phyloP scores from a whole-genome alignment of 2,888 invertebrate genomes.

The Lymantria dispar region DNA sequence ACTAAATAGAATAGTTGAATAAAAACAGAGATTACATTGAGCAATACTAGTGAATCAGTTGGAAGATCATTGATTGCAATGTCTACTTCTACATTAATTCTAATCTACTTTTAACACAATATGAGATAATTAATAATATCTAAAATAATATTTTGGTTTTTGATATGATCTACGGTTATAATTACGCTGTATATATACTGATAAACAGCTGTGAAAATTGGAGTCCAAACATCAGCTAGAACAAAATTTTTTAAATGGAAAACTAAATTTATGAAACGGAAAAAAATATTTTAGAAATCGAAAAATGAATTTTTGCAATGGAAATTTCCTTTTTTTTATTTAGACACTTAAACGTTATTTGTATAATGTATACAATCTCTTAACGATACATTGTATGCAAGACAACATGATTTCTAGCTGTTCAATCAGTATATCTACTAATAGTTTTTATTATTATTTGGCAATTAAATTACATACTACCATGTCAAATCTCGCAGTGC shows the following conservation, averaged over 20 bases:
- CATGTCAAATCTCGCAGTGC: slow-evolving; percentile 76
- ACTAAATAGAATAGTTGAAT: too few relatives aligned
- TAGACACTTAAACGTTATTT: too few relatives aligned
- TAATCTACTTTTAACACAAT: slow-evolving; percentile 11
- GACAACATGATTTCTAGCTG: not conserved
- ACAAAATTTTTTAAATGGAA: too few relatives aligned
- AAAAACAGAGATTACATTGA: not conserved
- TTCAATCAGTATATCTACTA: not conserved
- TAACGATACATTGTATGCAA: too few relatives aligned
- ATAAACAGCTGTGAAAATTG: too few relatives aligned
- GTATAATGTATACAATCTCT: too few relatives aligned
- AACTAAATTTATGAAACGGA: too few relatives aligned
- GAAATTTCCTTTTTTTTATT: too few relatives aligned
- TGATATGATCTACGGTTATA: slow-evolving; percentile 23
- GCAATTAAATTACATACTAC: slow-evolving; percentile 59
- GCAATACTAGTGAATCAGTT: slow-evolving; percentile 7
- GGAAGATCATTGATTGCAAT: slow-evolving; percentile 37
- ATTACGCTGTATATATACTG: not conserved
- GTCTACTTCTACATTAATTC: slow-evolving; percentile 13
- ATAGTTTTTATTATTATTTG: slow-evolving; percentile 38
- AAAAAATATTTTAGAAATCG: too few relatives aligned
- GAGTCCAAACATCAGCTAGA: too few relatives aligned
- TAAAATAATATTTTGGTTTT: slow-evolving; percentile 14
- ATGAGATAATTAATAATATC: slow-evolving; percentile 16
- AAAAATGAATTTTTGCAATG: too few relatives aligned